Percentiles rank a stretch among this genome's conserved stretches.
phyloP scores from a whole-genome alignment of 2,888 invertebrate genomes.

The Dioctria rufipes region DNA sequence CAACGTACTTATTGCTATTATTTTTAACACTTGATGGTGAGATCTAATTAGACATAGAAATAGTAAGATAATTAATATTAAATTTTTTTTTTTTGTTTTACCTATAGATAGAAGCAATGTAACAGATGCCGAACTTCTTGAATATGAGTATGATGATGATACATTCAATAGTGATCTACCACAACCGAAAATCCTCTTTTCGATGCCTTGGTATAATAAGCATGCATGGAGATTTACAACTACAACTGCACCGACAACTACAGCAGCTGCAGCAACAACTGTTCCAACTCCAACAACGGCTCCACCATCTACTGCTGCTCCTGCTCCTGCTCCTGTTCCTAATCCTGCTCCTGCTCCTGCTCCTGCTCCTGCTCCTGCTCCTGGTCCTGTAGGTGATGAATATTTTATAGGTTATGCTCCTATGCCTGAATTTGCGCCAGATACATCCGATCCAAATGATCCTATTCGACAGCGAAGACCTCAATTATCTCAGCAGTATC shows the following conservation, averaged over 20 bases:
- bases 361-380: neutral
- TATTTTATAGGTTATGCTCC: neutral
- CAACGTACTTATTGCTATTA: neutral
- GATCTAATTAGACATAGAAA: too few species aligned
- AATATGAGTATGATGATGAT: conserved; percentile 5
- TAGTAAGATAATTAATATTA: too few species aligned
- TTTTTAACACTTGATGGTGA: conserved; percentile 1
- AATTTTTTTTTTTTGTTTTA: neutral
- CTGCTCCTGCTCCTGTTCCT: neutral
- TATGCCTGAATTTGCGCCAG: neutral
- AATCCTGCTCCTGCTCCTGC: neutral
- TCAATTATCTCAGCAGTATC: neutral
- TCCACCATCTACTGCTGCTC: neutral
- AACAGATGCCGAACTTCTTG: neutral
- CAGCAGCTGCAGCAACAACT: neutral
- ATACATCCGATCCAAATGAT: neutral
- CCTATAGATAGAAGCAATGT: neutral
- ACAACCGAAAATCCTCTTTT: conserved; percentile 15
- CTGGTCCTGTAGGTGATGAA: neutral
- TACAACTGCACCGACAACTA: neutral
- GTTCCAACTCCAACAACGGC: neutral
- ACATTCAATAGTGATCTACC: neutral
- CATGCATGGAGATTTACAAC: neutral
- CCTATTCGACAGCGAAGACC: neutral
- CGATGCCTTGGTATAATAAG: neutral